Base-by-base conservation (phyloP, 2,113 vertebrate genomes). In the Seriola dumerili region DNA sequence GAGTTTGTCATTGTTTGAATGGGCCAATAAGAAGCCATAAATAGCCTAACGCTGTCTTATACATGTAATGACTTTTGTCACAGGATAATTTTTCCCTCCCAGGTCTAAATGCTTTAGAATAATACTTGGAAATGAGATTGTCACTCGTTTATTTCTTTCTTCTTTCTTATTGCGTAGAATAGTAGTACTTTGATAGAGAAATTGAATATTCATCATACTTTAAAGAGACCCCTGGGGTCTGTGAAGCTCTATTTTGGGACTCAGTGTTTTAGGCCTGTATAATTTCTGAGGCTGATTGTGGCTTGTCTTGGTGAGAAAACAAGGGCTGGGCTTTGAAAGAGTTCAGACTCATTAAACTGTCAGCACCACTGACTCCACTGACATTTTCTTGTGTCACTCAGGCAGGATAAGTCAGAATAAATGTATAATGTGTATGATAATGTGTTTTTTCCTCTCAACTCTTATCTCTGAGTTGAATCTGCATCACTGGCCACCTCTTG, bases 401-500 rank as follows among this genome's bases (percentile, higher is more conserved):
- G 17, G 44, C 57, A 42, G 42, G 25, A 81, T 65, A 69, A 76
- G 44, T 81, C 58, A 42, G 40, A 62, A 69, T 72, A 61, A 62
- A 62, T 58, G 25, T 71, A 67, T 50, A 29, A 29, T 29, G 29
- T 29, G 29, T 29, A 29, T 29, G 29, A 1, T 8, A 8, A 38
- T 38, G 38, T 54, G 67, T 67, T 42, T 63, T 59, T 46, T 36
- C 54, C 44, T 50, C 42, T 44, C 46, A 38, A 62, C 19, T 78
- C 80, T 88, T 86, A 86, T 90, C 85, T 77, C 40, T 72, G 48
- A 63, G 59, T 50, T 59, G 68, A 16, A 73, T 76, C 65, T 83
- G 40, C 75, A 69, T 84, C 82, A 66, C 66, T 69, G 52, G 17
- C 29, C 59, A 36, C 76, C 55, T 72, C 38, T 62, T 3, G 1